A percentile compares a stretch with the other conserved stretches of the same genome.
Conservation (phyloP, 2,888 invertebrate genomes). For the Suillia variegata region DNA sequence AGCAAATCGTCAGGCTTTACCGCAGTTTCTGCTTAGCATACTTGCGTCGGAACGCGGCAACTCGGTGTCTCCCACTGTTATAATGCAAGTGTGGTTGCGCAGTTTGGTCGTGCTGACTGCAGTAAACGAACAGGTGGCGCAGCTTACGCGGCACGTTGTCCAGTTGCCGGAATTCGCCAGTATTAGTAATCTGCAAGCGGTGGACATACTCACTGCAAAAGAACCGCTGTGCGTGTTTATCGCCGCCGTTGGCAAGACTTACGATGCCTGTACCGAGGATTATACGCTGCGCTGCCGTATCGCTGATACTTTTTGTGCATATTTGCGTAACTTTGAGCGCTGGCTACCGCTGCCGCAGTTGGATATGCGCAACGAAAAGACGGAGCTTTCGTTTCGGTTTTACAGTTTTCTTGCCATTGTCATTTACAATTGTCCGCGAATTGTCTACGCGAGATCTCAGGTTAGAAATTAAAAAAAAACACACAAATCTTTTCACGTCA, state of each 20-base stretch:
- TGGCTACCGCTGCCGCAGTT: conserved; percentile 53
- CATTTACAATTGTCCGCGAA: conserved; percentile 55
- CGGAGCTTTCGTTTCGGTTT: conserved; percentile 52
- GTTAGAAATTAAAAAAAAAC: too few relatives aligned
- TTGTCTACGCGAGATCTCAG: conserved; percentile 55
- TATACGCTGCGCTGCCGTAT: conserved; percentile 44
- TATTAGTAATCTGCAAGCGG: conserved; percentile 38
- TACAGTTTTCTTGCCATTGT: conserved; percentile 59
- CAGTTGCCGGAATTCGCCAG: conserved; percentile 46
- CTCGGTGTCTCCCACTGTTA: conserved; percentile 35
- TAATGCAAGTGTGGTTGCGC: conserved; percentile 58
- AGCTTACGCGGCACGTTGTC: conserved; percentile 43
- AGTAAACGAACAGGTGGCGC: conserved; percentile 48
- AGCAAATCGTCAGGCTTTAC: conserved; percentile 45
- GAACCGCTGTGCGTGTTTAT: conserved; percentile 58
- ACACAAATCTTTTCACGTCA: too few relatives aligned
- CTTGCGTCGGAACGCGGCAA: conserved; percentile 34
- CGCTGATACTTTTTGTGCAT: conserved; percentile 53
- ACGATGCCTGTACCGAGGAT: conserved; percentile 24
- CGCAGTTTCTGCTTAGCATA: conserved; percentile 45
- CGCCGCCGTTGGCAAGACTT: conserved; percentile 49
- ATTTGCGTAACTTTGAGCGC: conserved; percentile 54
- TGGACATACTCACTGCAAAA: conserved; percentile 44
- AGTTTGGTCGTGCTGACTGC: conserved; percentile 54
- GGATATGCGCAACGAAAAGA: conserved; percentile 43